A percentile compares a stretch with the other conserved stretches of the same genome.
Evolutionary conservation across 1,140 invertebrate genomes (phyloP).

Genomic region (Tachypleus tridentatus): DNA sequence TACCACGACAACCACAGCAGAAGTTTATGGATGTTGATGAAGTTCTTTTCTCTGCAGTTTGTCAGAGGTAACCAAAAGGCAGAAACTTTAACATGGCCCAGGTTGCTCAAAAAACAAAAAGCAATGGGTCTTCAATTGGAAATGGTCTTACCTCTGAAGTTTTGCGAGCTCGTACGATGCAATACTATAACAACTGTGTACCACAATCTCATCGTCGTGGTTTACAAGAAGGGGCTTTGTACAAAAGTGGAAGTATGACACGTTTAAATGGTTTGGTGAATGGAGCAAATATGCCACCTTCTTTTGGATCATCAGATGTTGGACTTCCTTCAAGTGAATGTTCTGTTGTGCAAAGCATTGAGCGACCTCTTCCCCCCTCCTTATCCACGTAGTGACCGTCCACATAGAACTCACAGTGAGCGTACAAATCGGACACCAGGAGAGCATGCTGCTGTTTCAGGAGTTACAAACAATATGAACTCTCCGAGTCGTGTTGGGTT

Average conservation of each 20-base stretch:
- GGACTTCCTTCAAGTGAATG: too few species aligned
- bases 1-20: too few species aligned
- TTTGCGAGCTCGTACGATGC: conserved; percentile 14
- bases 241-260: conserved; percentile 19
- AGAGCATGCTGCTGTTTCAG: conserved; percentile 6
- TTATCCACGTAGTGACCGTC: conserved; percentile 13
- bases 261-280: conserved; percentile 18
- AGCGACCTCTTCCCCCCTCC: neutral
- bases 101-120: too few species aligned
- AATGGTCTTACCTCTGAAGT: conserved; percentile 20
- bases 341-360: too few species aligned
- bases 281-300: conserved; percentile 12
- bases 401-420: conserved; percentile 23
- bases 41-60: too few species aligned
- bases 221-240: conserved; percentile 9
- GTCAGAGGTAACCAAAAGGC: too few species aligned
- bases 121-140: too few species aligned
- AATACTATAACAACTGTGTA: conserved; percentile 21
- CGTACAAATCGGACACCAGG: conserved; percentile 11
- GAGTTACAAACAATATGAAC: too few species aligned
- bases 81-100: too few species aligned
- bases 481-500: conserved; percentile 1
- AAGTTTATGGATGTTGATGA: too few species aligned
- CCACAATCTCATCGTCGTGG: conserved; percentile 9
- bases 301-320: too few species aligned